A percentile compares a stretch with the other conserved stretches of the same genome.
phyloP scores from a whole-genome alignment of 1,140 invertebrate species.

The Cyphomyrmex costatus region DNA sequence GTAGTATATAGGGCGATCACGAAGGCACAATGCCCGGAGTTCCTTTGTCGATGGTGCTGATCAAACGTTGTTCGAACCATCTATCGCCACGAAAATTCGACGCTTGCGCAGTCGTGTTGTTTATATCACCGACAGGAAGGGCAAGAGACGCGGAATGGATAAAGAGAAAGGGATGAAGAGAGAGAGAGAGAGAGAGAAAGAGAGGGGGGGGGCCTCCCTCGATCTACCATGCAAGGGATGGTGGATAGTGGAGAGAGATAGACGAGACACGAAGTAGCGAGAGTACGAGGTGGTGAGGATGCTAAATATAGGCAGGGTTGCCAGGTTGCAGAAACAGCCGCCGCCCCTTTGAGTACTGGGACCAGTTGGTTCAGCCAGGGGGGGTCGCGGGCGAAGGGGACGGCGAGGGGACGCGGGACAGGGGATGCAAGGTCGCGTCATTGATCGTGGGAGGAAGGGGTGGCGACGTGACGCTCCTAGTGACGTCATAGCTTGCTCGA shows the following conservation, averaged over 20 bases:
- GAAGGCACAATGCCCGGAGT: conserved; percentile 27
- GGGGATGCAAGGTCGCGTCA: conserved; percentile 85
- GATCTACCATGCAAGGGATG: conserved; percentile 39
- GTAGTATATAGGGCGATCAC: not conserved
- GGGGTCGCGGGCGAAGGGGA: conserved; percentile 50
- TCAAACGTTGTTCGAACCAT: conserved; percentile 68
- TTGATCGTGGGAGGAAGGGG: conserved; percentile 82
- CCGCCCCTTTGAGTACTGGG: conserved; percentile 85
- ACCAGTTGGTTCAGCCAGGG: conserved; percentile 75
- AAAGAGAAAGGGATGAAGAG: conserved; percentile 24
- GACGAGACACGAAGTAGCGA: conserved; percentile 35
- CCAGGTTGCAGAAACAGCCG: conserved; percentile 87
- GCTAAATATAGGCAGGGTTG: conserved; percentile 87
- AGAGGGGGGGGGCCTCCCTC: too few species aligned
- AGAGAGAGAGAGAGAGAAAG: too few species aligned
- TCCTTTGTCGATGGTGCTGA: conserved; percentile 59
- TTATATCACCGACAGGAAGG: conserved; percentile 76
- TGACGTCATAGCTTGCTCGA: conserved; percentile 84
- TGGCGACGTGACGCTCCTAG: conserved; percentile 83
- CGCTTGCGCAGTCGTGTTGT: conserved; percentile 80
- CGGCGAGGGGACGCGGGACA: conserved; percentile 52
- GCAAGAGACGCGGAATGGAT: not conserved
- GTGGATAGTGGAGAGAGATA: conserved; percentile 46
- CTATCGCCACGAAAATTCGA: conserved; percentile 58
- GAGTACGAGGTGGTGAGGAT: conserved; percentile 77